phyloP scores from a whole-genome alignment of 2,797 vertebrate genomes.

The Hippopotamyrus pictus region DNA sequence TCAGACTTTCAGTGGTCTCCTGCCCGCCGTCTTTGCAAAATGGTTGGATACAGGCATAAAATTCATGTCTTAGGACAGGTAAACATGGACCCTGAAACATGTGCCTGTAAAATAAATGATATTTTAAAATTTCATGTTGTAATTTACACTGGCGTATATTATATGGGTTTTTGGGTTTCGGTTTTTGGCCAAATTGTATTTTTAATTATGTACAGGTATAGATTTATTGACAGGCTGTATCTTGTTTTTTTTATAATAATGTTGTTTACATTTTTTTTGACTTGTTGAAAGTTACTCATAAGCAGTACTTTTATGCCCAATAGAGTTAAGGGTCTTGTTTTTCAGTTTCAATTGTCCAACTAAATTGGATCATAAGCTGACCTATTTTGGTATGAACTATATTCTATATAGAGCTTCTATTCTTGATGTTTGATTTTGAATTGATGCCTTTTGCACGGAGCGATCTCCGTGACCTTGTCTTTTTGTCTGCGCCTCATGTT shows the following conservation, averaged over 20 bases:
- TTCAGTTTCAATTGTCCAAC: slow-evolving; percentile 6
- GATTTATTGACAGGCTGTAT: neutral
- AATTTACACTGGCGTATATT: neutral
- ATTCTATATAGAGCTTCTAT: slow-evolving; percentile 7
- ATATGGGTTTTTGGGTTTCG: neutral
- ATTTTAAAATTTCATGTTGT: neutral
- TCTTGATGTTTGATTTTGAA: neutral
- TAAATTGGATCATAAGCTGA: slow-evolving; percentile 31
- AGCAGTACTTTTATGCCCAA: neutral
- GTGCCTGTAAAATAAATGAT: neutral
- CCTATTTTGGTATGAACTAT: slow-evolving; percentile 55
- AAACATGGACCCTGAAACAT: neutral
- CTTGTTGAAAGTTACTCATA: neutral
- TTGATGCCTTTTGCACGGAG: neutral
- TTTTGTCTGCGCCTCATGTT: neutral
- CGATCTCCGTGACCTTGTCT: neutral
- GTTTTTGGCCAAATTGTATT: neutral
- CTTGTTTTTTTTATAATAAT: neutral
- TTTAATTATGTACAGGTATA: neutral
- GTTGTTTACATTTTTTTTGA: neutral
- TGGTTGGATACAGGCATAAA: neutral
- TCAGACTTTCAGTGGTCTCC: neutral
- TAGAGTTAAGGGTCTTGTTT: neutral
- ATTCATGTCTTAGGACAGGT: neutral
- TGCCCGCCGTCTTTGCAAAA: neutral